Base-by-base conservation (phyloP, 2,113 vertebrate genomes). In the Triplophysa dalaica region DNA sequence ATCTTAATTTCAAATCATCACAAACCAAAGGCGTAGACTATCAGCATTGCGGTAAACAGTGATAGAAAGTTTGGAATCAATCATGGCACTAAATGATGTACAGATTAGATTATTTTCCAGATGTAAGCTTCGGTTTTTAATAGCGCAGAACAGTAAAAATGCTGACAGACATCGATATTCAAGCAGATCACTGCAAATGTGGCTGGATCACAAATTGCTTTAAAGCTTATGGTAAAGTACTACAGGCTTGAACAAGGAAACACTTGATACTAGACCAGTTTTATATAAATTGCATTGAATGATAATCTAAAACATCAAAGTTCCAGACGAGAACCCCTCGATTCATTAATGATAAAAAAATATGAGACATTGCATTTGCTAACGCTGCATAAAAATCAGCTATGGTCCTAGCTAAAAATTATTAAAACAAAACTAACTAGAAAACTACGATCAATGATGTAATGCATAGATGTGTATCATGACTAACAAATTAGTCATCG, bases 121-220 rank as follows among this genome's bases (percentile, higher is more conserved):
- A 80, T 33, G 43, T 41, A 43, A 38, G 60, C 58, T n/a, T 41
- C 13, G 26, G 60, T 48, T 43, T 43, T 61, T 33, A 33, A 8
- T 66, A 24, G 6, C 3, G n/a, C 16, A 41, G 43, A 29, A 62
- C 41, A 52, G 73, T 81, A 50, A 65, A 68, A 52, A 50, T 43
- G 65, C 84, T 80, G 77, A 69, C 77, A 70, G 56, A 67, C 10
- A 17, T 74, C 74, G 33, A 80, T 48, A 70, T 74, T 4, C 52
- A 52, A 14, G 41, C 52, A 63, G 68, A 83, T 78, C 19, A 52
- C 45, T 61, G 1, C 17, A 29, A 29, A 77, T 50, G 10, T 68
- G 63, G 75, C 52, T 65, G 21, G 48, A 80, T 78, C 81, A 65
- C 66, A 67, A 73, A 80, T 62, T 16, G 68, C 81, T 83, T 79